Conservation (phyloP, 2,113 vertebrate species). For the Thunnus maccoyii region DNA sequence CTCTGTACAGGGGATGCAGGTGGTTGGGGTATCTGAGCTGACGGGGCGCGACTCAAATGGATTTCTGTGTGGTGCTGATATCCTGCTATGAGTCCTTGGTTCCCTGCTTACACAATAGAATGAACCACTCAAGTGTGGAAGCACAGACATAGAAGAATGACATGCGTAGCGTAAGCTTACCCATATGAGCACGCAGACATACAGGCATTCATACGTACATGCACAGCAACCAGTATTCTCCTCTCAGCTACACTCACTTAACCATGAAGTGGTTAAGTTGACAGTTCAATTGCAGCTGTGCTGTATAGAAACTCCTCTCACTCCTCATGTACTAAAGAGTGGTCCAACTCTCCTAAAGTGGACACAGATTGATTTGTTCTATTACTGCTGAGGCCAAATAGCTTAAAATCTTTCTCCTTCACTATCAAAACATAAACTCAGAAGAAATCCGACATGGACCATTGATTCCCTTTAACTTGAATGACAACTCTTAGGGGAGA, state of each 20-base stretch:
- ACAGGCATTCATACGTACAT: background rate
- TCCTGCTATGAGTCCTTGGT: constrained; percentile 62
- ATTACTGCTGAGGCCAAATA: constrained; percentile 36
- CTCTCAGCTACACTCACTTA: constrained; percentile 71
- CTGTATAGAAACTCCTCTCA: constrained; percentile 43
- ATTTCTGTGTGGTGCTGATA: constrained; percentile 67
- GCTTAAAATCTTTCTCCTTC: constrained; percentile 32
- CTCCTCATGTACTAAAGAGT: constrained; percentile 50
- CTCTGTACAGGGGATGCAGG: constrained; percentile 24
- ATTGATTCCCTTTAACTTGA: constrained; percentile 58
- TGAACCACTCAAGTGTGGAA: constrained; percentile 48
- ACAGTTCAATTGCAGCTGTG: constrained; percentile 77
- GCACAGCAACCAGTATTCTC: constrained; percentile 44
- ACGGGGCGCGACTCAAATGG: constrained; percentile 67
- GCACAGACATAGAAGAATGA: constrained; percentile 51
- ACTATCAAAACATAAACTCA: constrained; percentile 43
- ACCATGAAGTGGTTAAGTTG: constrained; percentile 78
- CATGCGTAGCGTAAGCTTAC: constrained; percentile 25
- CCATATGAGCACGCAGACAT: constrained; percentile 12
- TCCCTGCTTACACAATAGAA: constrained; percentile 51
- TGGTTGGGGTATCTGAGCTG: constrained; percentile 47
- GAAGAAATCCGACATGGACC: constrained; percentile 48
- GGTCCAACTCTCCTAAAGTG: constrained; percentile 57
- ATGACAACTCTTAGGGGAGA: constrained; percentile 55
- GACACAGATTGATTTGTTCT: constrained; percentile 65